Evolutionary conservation across 1,140 invertebrate species (phyloP), one percentile per base, ranked within the genome.

Genomic region (Drosophila lacertosa): DNA sequence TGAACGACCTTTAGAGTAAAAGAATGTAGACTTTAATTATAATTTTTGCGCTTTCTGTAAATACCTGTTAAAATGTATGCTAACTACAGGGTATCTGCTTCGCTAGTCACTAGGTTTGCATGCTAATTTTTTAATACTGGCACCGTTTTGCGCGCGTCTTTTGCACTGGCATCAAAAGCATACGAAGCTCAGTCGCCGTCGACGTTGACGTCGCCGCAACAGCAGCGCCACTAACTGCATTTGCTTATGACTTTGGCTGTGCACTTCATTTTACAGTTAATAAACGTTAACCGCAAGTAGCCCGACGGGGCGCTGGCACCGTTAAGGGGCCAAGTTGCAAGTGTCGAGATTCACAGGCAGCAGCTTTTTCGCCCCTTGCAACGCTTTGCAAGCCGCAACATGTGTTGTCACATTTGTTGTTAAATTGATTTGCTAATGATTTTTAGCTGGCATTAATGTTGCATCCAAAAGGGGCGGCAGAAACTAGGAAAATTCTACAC

Each of bases 401-500:
- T 66, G 44, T 75, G 72, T 76, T 70, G 81, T 86, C 68, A 48
- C 81, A 83, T 84, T 80, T 86, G 76, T 76, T 76, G 57, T 51
- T 51, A 62, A 86, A 84, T 86, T 74, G 74, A 77, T 81, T 76
- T 67, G 77, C 69, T 77, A 80, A 88, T 80, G 62, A 77, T 81
- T 78, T 68, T 7, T 57, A 40, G 18, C 24, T 83, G 76, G 51
- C 67, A 79, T 69, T 76, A 65, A 83, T 83, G 42, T 15, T 32
- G 37, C 18, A 18, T 37, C 15, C 0, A 16, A 40, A 29, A 29
- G 6, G 26, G 26, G 26, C 5, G 7, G 3, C 24, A 26, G 18
- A 26, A 55, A 40, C 7, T 47, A 15, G n/a, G 7, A 47, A 15
- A 13, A 47, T 13, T 35, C 33, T 5, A 35, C 44, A 26, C n/a